Percentiles rank a stretch among this genome's conserved stretches.
These are phyloP conservation scores for Blastomussa wellsi DNA, from an alignment of 92 coral and sea anemone species.

Conservation along the genomic window DNA sequence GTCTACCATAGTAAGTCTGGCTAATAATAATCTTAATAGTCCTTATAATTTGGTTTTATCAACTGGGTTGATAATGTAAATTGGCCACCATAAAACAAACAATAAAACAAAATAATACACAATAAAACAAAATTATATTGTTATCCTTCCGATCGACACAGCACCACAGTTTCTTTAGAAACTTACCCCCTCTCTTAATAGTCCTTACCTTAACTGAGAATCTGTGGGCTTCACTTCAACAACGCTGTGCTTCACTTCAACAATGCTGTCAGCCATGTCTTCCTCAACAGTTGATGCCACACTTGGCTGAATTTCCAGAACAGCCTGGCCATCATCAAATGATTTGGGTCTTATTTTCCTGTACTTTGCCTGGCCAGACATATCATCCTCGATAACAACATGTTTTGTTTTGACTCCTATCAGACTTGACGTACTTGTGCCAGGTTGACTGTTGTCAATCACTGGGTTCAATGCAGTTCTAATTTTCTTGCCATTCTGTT, in stretches of 20 bases:
- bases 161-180: too few relatives aligned
- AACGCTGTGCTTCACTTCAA: slow-evolving; percentile 37
- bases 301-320: slow-evolving; percentile 46
- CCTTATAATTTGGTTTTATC: too few relatives aligned
- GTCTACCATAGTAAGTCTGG: too few relatives aligned
- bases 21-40: too few relatives aligned
- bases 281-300: slow-evolving; percentile 31
- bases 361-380: slow-evolving; percentile 55
- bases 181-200: not conserved
- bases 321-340: slow-evolving; percentile 30
- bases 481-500: slow-evolving; percentile 81
- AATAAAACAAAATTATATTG: too few relatives aligned
- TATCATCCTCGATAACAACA: slow-evolving; percentile 22
- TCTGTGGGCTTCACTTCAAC: slow-evolving; percentile 48
- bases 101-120: too few relatives aligned
- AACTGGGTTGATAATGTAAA: too few relatives aligned
- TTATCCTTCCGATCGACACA: too few relatives aligned
- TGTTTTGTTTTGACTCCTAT: slow-evolving; percentile 28
- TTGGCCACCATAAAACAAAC: too few relatives aligned
- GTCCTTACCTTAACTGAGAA: slow-evolving; percentile 60
- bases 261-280: slow-evolving; percentile 35
- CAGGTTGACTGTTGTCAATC: slow-evolving; percentile 3
- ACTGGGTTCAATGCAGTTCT: slow-evolving; percentile 25
- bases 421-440: not conserved
- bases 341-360: slow-evolving; percentile 80